Evolutionary conservation across 2,888 invertebrate genomes (phyloP).

Genomic region (Mesopsocus fuscifrons): DNA sequence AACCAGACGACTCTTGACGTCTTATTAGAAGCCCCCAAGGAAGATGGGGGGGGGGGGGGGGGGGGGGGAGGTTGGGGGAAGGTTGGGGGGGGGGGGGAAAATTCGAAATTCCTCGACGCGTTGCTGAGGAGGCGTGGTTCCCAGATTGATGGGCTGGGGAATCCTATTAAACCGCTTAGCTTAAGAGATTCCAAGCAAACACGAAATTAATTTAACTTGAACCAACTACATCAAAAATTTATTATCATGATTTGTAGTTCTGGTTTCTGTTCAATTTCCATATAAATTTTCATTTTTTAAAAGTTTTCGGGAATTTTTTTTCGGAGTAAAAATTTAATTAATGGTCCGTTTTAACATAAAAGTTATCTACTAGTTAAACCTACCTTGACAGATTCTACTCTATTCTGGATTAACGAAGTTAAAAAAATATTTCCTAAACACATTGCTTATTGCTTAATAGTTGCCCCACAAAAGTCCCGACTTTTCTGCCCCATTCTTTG

Average conservation of each 20-base stretch:
- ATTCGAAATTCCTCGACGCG: not conserved
- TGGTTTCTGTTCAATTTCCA: not conserved
- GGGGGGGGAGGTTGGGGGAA: not conserved
- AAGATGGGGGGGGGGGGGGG: not conserved
- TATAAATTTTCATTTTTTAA: not conserved
- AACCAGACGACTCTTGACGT: too few species aligned
- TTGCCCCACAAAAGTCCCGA: too few species aligned
- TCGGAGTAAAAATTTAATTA: too few species aligned
- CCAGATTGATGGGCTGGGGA: not conserved
- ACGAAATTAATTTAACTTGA: conserved; percentile 3
- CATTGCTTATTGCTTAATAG: too few species aligned
- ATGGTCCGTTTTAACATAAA: too few species aligned
- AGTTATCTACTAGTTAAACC: too few species aligned
- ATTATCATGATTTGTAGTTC: conserved; percentile 1
- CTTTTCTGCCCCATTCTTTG: too few species aligned
- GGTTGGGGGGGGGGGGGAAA: not conserved
- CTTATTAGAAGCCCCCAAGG: not conserved
- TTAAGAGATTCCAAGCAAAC: conserved; percentile 6
- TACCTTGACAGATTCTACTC: too few species aligned
- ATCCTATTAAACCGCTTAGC: not conserved
- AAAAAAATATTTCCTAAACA: too few species aligned
- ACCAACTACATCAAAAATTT: not conserved
- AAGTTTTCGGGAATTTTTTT: not conserved
- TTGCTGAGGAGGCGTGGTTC: not conserved
- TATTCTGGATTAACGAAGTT: too few species aligned